These are phyloP conservation scores for Ephialtes manifestator DNA, from an alignment of 2,888 invertebrate genomes.

Conservation along the genomic window DNA sequence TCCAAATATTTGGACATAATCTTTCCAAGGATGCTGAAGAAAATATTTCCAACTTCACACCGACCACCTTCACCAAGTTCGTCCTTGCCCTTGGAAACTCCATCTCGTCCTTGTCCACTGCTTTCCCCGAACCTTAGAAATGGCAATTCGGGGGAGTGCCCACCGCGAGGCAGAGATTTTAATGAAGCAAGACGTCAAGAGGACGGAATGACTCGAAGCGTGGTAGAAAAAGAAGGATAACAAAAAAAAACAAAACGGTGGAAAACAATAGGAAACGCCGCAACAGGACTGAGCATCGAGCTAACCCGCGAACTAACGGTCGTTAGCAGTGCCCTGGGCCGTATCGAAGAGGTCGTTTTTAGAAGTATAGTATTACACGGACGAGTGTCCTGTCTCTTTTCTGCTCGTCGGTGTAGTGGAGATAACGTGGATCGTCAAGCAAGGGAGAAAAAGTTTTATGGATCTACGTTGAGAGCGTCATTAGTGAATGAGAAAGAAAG, in stretches of 20 bases:
- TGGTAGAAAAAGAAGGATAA: neutral
- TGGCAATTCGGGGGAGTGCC: conserved; percentile 2
- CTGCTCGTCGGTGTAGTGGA: conserved; percentile 3
- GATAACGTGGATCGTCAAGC: conserved; percentile 29
- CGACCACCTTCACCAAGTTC: neutral
- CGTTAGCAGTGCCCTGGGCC: conserved; percentile 64
- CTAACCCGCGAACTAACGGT: conserved; percentile 57
- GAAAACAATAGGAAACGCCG: conserved; percentile 53
- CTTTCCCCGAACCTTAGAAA: neutral
- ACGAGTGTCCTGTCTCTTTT: conserved; percentile 14
- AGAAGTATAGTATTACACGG: conserved; percentile 33
- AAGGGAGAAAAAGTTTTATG: conserved; percentile 47
- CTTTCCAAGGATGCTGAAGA: neutral
- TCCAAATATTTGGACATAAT: neutral
- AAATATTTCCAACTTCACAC: neutral
- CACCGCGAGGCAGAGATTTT: neutral
- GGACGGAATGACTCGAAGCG: neutral
- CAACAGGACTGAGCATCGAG: conserved; percentile 41
- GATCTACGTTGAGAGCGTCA: conserved; percentile 56
- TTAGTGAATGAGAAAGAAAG: conserved; percentile 55
- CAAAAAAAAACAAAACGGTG: neutral
- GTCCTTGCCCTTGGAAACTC: neutral
- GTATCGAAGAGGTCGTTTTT: conserved; percentile 62
- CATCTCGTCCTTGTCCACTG: neutral
- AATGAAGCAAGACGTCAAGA: conserved; percentile 9